Percentiles rank a stretch among this genome's conserved stretches.
Evolutionary conservation across 1,140 invertebrate species (phyloP).

Genomic region (Nebria ingens): DNA sequence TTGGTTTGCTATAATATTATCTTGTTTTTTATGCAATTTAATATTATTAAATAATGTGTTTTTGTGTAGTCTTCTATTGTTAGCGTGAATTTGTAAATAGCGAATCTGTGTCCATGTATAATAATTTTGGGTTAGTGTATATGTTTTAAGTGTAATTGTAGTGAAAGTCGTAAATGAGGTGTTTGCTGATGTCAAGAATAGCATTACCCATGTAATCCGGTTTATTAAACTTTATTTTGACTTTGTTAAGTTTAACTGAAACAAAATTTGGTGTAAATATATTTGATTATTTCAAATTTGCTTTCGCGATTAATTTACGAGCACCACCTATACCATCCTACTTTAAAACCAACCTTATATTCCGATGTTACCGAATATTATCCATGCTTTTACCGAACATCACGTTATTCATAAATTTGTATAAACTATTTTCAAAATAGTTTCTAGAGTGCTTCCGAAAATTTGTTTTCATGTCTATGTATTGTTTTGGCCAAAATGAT

Average conservation of each 20-base stretch:
- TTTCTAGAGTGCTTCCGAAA: constrained; percentile 20
- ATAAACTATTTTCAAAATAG: constrained; percentile 35
- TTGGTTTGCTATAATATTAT: no score
- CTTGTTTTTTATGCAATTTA: no score
- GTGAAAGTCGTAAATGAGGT: constrained; percentile 24
- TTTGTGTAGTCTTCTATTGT: no score
- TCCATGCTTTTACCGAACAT: constrained; percentile 36
- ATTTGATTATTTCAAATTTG: constrained; percentile 23
- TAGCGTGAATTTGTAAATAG: no score
- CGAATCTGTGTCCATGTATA: no score
- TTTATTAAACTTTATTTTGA: constrained; percentile 19
- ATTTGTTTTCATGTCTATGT: constrained; percentile 31
- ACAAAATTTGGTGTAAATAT: constrained; percentile 24
- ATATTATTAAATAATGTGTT: no score
- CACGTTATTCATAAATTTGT: constrained; percentile 34
- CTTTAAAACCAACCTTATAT: constrained; percentile 25
- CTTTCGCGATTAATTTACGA: constrained; percentile 21
- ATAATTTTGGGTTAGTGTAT: constrained; percentile 16
- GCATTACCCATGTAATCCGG: constrained; percentile 21
- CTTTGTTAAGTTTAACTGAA: constrained; percentile 18
- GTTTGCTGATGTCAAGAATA: constrained; percentile 23
- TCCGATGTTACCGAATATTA: constrained; percentile 26
- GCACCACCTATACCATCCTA: constrained; percentile 18
- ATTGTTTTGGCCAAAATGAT: constrained; percentile 30
- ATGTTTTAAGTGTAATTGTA: constrained; percentile 20